Evolutionary conservation across 2,113 vertebrate species (phyloP).

Genomic region (Ancistrus triradiatus): DNA sequence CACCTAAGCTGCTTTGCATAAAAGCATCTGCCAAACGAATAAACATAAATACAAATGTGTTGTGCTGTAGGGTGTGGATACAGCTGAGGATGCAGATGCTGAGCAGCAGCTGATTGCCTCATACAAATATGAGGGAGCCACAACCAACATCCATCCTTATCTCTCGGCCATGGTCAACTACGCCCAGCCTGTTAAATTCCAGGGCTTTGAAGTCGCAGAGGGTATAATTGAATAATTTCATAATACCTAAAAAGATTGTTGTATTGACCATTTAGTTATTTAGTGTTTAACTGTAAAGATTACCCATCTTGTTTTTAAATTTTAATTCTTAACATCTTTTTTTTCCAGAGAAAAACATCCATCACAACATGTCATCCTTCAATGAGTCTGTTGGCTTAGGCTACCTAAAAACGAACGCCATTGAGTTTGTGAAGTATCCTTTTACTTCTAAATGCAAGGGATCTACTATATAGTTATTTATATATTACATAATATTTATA

Average conservation of each 20-base stretch:
- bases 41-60: slow-evolving; percentile 10
- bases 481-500: too few relatives aligned
- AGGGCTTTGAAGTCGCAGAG: slow-evolving; percentile 92
- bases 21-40: neutral
- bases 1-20: too few relatives aligned
- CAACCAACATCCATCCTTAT: slow-evolving; percentile 95
- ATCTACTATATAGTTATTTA: too few relatives aligned
- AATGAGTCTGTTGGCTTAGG: slow-evolving; percentile 95
- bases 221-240: slow-evolving; percentile 63
- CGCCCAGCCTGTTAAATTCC: slow-evolving; percentile 97
- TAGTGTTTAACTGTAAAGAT: neutral
- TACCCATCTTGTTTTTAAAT: too few relatives aligned
- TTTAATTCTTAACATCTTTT: neutral
- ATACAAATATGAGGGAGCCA: slow-evolving; percentile 96
- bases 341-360: slow-evolving; percentile 85
- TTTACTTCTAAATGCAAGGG: too few relatives aligned
- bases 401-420: slow-evolving; percentile 97
- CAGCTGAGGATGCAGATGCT: slow-evolving; percentile 86
- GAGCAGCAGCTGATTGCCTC: slow-evolving; percentile 95
- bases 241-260: too few relatives aligned
- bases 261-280: too few relatives aligned
- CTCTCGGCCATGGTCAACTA: slow-evolving; percentile 99
- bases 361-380: slow-evolving; percentile 98
- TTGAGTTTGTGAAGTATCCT: slow-evolving; percentile 99
- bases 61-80: slow-evolving; percentile 74